Percentiles rank a stretch among this genome's conserved stretches.
Evolutionary conservation across 1,140 invertebrate genomes (phyloP).

Genomic region (Maniola jurtina): DNA sequence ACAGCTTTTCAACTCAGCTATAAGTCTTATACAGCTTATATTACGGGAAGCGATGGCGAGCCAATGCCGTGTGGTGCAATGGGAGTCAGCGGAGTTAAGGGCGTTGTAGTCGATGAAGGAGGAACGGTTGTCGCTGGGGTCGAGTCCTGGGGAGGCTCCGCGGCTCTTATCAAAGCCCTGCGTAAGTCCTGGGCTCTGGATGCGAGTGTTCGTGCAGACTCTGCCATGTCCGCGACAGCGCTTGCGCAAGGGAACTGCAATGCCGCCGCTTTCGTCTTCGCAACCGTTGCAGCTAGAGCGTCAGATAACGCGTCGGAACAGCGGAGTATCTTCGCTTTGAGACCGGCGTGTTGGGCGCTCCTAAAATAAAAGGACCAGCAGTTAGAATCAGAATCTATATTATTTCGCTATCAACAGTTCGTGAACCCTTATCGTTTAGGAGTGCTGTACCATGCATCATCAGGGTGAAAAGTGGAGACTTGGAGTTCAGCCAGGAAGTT

Average conservation of each 20-base stretch:
- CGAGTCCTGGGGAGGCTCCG: conserved; percentile 53
- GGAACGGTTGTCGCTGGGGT: conserved; percentile 59
- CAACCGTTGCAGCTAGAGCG: conserved; percentile 89
- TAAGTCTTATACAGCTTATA: conserved; percentile 39
- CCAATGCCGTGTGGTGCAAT: conserved; percentile 39
- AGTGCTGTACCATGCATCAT: too few relatives aligned
- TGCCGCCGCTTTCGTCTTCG: conserved; percentile 93
- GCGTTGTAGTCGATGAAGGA: conserved; percentile 50
- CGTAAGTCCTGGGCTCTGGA: conserved; percentile 59
- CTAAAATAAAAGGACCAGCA: conserved; percentile 50
- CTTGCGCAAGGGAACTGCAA: conserved; percentile 93
- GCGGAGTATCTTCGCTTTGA: conserved; percentile 86
- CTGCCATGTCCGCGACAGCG: conserved; percentile 96
- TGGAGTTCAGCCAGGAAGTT: too few relatives aligned
- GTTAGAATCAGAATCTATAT: not conserved
- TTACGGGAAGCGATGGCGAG: conserved; percentile 47
- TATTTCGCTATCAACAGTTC: too few relatives aligned
- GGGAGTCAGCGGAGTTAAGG: conserved; percentile 58
- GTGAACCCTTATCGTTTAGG: too few relatives aligned
- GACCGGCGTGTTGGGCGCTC: conserved; percentile 85
- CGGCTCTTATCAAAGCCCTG: conserved; percentile 52
- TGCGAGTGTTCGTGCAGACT: conserved; percentile 82
- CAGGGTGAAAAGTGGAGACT: too few relatives aligned
- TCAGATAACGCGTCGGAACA: conserved; percentile 92
- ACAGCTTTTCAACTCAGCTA: conserved; percentile 12